Base-by-base conservation (phyloP, 2,888 invertebrate species). In the Sycophila texana region DNA sequence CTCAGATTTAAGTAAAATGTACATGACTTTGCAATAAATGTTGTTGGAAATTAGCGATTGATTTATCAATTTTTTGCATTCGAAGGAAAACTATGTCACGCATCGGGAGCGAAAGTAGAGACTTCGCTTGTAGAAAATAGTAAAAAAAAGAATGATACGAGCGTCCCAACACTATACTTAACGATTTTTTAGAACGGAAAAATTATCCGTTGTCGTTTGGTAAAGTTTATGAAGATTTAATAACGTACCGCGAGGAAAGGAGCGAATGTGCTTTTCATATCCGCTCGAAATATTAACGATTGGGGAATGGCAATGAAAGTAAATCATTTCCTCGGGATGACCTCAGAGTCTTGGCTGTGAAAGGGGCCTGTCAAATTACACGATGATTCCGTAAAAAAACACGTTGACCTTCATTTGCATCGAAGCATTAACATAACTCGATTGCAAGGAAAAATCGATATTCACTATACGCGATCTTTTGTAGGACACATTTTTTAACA, bases 331-430 rank as follows among this genome's bases (percentile, higher is more conserved):
- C 61, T 72, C 51, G 4, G 49, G 26, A 26, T 30, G 30, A 72
- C 61, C 72, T 61, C 51, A 66, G 30, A 61, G 30, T 13, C n/a
- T 49, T 20, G 18, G 30, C 51, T 51, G 72, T 72, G 72, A 72
- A 61, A 72, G 61, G 49, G 61, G 53, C 4, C 16, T 47, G 61
- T 61, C 51, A 72, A 39, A 72, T 51, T 30, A 57, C 18, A n/a
- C 16, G 72, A 72, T 51, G 51, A 51, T 22, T 61, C 18, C 26
- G 26, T 51, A 26, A 71, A 51, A 49, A 72, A 51, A 72, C 49
- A 16, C 13, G 66, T 7, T 66, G 66, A 66, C 66, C 51, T 66
- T 66, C 14, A 51, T 67, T 67, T 47, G 26, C 22, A 13, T 16
- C 13, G 47, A 30, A 39, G n/a, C 5, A 67, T 67, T 67, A 20